Conservation (phyloP, 2,797 vertebrate species). For the Oceanodroma leucorhoa region DNA sequence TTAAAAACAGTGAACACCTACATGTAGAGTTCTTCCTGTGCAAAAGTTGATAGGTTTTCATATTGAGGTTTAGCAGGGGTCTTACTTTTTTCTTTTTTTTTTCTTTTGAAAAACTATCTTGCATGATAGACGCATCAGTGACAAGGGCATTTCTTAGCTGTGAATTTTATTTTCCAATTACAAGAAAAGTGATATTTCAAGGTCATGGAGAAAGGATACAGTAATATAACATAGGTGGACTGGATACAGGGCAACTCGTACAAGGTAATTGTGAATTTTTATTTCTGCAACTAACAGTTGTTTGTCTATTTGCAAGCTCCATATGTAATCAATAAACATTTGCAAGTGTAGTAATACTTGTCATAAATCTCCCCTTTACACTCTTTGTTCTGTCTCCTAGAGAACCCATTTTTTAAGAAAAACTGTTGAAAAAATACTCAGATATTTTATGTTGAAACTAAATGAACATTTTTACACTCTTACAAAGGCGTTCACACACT, state of each 20-base stretch:
- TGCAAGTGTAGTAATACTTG: neutral
- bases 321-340: neutral
- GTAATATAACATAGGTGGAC: neutral
- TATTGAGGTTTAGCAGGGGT: neutral
- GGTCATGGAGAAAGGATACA: neutral
- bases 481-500: fast-evolving
- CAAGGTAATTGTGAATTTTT: neutral
- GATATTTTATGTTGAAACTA: neutral
- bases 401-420: neutral
- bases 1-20: neutral
- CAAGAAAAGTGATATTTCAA: neutral
- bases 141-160: neutral
- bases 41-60: neutral
- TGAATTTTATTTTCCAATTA: neutral
- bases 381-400: neutral
- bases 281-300: neutral
- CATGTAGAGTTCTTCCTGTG: neutral
- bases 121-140: neutral
- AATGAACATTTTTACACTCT: neutral
- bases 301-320: neutral
- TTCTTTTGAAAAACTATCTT: neutral
- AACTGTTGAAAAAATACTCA: neutral
- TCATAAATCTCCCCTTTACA: neutral
- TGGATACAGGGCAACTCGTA: fast-evolving
- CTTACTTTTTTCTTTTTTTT: neutral